These are phyloP conservation scores for Lasioglossum morio DNA, from an alignment of 2,888 invertebrate genomes.

Conservation along the genomic window DNA sequence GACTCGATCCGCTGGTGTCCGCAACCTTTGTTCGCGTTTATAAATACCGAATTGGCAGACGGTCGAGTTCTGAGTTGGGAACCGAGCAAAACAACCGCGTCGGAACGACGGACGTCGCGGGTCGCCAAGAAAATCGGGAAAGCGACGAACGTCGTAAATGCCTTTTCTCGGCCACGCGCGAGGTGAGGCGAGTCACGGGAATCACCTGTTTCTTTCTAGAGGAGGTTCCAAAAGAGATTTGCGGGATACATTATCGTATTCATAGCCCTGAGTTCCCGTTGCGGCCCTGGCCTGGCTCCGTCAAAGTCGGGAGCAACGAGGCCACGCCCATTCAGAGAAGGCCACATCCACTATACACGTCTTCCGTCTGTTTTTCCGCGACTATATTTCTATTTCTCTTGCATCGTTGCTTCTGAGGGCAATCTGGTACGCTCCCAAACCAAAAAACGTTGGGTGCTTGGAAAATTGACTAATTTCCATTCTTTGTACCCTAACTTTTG, in stretches of 20 bases:
- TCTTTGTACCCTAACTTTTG: background rate
- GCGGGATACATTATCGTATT: background rate
- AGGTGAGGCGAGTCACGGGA: background rate
- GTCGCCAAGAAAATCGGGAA: conserved; percentile 18
- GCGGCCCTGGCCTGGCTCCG: background rate
- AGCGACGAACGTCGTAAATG: background rate
- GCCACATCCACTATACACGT: background rate
- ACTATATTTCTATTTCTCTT: background rate
- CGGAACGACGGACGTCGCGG: background rate
- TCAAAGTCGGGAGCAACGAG: background rate
- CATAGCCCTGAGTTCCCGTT: background rate
- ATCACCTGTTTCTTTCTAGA: background rate
- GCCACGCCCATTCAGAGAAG: background rate
- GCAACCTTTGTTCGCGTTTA: conserved; percentile 57
- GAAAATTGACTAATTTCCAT: background rate
- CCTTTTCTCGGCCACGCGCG: background rate
- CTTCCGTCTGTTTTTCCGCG: background rate
- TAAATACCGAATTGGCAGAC: conserved; percentile 20
- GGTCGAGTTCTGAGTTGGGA: background rate
- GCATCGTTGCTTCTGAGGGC: too few relatives aligned
- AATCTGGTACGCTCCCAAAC: background rate
- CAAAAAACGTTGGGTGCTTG: background rate
- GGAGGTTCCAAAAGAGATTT: background rate
- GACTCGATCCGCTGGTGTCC: background rate
- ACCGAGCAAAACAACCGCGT: background rate